These are phyloP conservation scores for Cassiopea xamachana DNA, from an alignment of 30 jellyfish, hydroid and myxozoan genomes.

Conservation along the genomic window DNA sequence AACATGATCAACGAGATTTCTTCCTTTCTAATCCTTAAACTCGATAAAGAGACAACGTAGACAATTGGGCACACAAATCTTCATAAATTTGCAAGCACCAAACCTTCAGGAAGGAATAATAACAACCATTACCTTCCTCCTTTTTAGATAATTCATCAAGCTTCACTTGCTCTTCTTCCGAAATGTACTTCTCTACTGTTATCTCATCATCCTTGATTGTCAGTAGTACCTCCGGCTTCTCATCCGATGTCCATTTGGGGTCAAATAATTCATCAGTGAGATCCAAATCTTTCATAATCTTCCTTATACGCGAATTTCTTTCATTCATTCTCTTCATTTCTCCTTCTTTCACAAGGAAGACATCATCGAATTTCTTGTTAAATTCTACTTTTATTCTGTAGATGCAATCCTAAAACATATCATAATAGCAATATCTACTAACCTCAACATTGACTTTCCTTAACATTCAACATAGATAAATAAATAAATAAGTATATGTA, in stretches of 20 bases:
- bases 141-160: conserved; percentile 66
- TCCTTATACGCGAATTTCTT: conserved; percentile 76
- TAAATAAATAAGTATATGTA: too few species aligned
- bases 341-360: conserved; percentile 65
- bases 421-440: too few species aligned
- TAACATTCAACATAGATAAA: too few species aligned
- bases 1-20: too few species aligned
- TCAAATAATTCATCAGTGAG: conserved; percentile 71
- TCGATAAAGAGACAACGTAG: too few species aligned
- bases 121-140: conserved; percentile 69
- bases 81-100: too few species aligned
- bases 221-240: conserved; percentile 80
- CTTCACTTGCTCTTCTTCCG: conserved; percentile 86
- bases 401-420: conserved; percentile 73
- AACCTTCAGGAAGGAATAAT: not conserved
- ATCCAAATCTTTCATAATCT: conserved; percentile 82
- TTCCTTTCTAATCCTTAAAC: too few species aligned
- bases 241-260: conserved; percentile 73
- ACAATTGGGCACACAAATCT: too few species aligned
- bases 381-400: conserved; percentile 71
- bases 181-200: conserved; percentile 74
- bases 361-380: conserved; percentile 78
- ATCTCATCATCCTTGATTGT: conserved; percentile 83
- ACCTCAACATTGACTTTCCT: too few species aligned
- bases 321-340: conserved; percentile 82